phyloP scores from a whole-genome alignment of 2,113 vertebrate genomes.

The Empidonax traillii region DNA sequence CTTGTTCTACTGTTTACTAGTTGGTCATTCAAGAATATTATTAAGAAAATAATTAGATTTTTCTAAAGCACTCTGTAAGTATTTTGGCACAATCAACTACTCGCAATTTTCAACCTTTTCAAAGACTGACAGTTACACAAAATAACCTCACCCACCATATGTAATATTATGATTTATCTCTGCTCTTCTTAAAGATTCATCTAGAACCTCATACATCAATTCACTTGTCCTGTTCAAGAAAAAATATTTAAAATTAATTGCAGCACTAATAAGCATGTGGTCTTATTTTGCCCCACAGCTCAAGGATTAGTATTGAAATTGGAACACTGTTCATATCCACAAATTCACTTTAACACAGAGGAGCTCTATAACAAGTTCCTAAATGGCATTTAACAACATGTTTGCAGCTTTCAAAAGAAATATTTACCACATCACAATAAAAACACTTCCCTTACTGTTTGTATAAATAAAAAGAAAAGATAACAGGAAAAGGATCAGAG shows the following conservation, averaged over 20 bases:
- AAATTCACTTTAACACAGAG: background rate
- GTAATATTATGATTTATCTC: conserved; percentile 98
- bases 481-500: background rate
- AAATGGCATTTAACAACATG: background rate
- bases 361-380: background rate
- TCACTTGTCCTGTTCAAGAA: conserved; percentile 85
- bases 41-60: background rate
- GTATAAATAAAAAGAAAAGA: background rate
- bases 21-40: background rate
- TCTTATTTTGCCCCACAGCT: background rate
- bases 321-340: background rate
- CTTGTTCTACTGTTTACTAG: background rate
- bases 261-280: background rate
- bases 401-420: background rate
- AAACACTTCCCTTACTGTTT: background rate
- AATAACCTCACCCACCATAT: conserved; percentile 80
- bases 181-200: conserved; percentile 95
- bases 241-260: background rate
- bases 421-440: background rate
- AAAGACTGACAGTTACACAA: background rate
- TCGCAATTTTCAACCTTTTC: background rate
- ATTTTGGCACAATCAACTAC: background rate
- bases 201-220: conserved; percentile 94
- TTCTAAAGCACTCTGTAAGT: background rate
- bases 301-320: background rate